Conservation (phyloP, 1,140 invertebrate genomes). For the Trachymyrmex cornetzi region DNA sequence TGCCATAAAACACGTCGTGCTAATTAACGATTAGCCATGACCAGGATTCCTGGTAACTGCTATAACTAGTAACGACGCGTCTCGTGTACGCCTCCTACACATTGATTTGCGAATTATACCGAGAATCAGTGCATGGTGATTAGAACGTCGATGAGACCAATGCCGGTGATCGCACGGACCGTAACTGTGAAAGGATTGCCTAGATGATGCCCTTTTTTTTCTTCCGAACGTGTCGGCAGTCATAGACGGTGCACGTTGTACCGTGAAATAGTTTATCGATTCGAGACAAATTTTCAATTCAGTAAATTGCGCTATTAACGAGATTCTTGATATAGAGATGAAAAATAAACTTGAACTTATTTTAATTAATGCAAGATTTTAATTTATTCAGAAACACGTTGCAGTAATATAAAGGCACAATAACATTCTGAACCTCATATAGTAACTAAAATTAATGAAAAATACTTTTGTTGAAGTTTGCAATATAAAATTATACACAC, state of each 20-base stretch:
- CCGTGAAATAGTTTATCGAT: conserved; percentile 4
- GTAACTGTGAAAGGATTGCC: conserved; percentile 54
- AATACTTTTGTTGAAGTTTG: too few relatives aligned
- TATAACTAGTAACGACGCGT: conserved; percentile 76
- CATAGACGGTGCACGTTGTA: neutral
- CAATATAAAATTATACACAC: too few relatives aligned
- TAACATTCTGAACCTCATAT: too few relatives aligned
- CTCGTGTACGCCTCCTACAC: conserved; percentile 69
- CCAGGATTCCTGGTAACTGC: conserved; percentile 75
- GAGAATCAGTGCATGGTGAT: conserved; percentile 81
- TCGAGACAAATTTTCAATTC: conserved; percentile 16
- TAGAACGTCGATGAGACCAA: conserved; percentile 79
- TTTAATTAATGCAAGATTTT: too few relatives aligned
- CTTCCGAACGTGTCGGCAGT: neutral
- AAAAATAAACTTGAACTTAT: too few relatives aligned
- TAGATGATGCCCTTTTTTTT: neutral
- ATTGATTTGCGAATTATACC: conserved; percentile 77
- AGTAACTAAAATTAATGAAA: too few relatives aligned
- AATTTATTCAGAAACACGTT: too few relatives aligned
- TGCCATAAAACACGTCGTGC: conserved; percentile 79
- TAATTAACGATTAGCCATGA: conserved; percentile 84
- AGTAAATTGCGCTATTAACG: neutral
- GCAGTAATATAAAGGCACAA: too few relatives aligned
- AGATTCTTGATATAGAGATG: too few relatives aligned
- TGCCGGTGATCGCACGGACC: conserved; percentile 59